Percentiles rank a stretch among this genome's conserved stretches.
phyloP scores from a whole-genome alignment of 2,888 invertebrate genomes.

The Cerastis rubricosa region DNA sequence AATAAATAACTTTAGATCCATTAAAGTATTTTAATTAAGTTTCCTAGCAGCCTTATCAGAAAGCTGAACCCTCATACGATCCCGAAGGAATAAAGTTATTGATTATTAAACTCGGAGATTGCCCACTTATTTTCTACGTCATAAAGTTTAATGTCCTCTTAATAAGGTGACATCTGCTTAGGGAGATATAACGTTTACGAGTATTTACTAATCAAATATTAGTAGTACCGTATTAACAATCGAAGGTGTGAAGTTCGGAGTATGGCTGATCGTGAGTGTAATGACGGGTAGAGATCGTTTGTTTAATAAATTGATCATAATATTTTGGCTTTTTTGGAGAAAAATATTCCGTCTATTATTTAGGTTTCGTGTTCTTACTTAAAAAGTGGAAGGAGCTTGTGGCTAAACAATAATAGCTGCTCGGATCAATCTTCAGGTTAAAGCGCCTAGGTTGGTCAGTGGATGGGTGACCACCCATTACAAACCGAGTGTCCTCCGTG shows the following conservation, averaged over 20 bases:
- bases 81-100: conserved; percentile 24
- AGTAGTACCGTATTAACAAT: conserved; percentile 20
- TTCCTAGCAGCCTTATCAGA: not conserved
- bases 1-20: too few species aligned
- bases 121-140: conserved; percentile 14
- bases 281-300: conserved; percentile 20
- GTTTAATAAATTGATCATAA: conserved; percentile 27
- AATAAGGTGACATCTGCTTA: conserved; percentile 32
- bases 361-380: too few species aligned
- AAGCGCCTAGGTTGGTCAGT: too few species aligned
- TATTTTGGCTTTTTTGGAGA: conserved; percentile 35
- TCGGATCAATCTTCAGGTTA: too few species aligned
- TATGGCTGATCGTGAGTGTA: not conserved
- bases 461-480: too few species aligned
- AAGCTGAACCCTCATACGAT: not conserved
- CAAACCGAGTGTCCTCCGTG: too few species aligned
- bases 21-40: not conserved
- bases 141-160: conserved; percentile 31
- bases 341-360: not conserved
- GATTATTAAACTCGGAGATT: conserved; percentile 4
- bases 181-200: conserved; percentile 21
- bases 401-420: too few species aligned
- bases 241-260: conserved; percentile 23
- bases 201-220: conserved; percentile 32
- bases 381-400: too few species aligned